phyloP scores from a whole-genome alignment of 2,113 vertebrate species.

The Rhea pennata region DNA sequence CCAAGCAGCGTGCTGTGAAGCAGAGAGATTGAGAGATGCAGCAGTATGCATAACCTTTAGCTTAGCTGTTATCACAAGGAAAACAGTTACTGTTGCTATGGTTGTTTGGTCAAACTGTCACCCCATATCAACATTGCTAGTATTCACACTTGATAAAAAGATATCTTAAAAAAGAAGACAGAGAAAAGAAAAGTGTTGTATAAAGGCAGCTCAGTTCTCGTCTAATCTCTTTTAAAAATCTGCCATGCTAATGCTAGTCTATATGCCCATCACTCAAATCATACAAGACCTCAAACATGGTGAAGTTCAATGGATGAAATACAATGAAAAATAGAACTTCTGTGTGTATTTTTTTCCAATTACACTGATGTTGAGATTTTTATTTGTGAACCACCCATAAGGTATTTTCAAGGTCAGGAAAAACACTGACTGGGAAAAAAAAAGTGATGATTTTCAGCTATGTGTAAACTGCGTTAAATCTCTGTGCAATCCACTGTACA shows the following conservation, averaged over 20 bases:
- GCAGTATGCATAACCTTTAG: slow-evolving; percentile 57
- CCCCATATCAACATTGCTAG: slow-evolving; percentile 36
- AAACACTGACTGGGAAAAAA: background rate
- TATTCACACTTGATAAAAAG: slow-evolving; percentile 63
- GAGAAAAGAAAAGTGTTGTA: background rate
- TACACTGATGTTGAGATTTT: slow-evolving; percentile 35
- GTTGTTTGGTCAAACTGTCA: slow-evolving; percentile 56
- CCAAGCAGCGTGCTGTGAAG: slow-evolving; percentile 21
- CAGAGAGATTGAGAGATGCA: slow-evolving; percentile 44
- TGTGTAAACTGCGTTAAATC: slow-evolving; percentile 53
- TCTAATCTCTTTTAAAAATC: slow-evolving; percentile 44
- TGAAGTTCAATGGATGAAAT: slow-evolving; percentile 21
- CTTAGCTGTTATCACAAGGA: slow-evolving; percentile 51
- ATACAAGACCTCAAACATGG: background rate
- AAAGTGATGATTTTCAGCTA: slow-evolving; percentile 33
- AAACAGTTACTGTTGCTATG: slow-evolving; percentile 58
- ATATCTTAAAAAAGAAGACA: background rate
- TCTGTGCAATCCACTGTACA: background rate
- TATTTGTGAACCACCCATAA: slow-evolving; percentile 1
- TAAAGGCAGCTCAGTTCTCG: background rate
- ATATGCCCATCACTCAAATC: background rate
- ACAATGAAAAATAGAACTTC: slow-evolving; percentile 8
- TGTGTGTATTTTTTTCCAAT: background rate
- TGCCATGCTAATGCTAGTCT: background rate
- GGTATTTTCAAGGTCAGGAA: slow-evolving; percentile 57